A percentile compares a stretch with the other conserved stretches of the same genome.
These are phyloP conservation scores for Cheirogaleus major DNA, from an alignment of 2,797 vertebrate genomes.

Conservation along the genomic window DNA sequence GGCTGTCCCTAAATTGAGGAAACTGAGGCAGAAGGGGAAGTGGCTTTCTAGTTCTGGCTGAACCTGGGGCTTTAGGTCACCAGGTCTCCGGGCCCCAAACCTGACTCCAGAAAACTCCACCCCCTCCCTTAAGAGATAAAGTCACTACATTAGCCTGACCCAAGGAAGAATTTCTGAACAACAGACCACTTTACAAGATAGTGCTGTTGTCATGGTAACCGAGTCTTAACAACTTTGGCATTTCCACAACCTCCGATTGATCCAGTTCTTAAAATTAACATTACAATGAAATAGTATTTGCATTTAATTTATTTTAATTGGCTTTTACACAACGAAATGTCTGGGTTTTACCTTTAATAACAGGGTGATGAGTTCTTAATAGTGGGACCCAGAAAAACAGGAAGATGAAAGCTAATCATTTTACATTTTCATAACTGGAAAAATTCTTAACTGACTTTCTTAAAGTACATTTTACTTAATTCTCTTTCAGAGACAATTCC, in stretches of 20 bases:
- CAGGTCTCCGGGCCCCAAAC: neutral
- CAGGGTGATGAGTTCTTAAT: neutral
- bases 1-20: neutral
- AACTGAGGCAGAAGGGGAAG: neutral
- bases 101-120: neutral
- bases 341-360: conserved; percentile 34
- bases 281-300: conserved; percentile 59
- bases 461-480: neutral
- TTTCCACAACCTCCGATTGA: conserved; percentile 66
- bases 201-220: conserved; percentile 34
- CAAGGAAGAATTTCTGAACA: neutral
- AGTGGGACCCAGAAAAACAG: neutral
- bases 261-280: conserved; percentile 56
- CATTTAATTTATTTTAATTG: conserved; percentile 74
- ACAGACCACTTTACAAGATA: rapidly evolving
- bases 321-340: conserved; percentile 49
- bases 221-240: conserved; percentile 62
- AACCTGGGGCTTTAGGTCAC: neutral
- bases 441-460: neutral
- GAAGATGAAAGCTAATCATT: neutral
- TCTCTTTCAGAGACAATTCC: neutral
- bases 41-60: neutral
- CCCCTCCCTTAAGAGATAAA: neutral
- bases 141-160: neutral
- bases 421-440: neutral